Evolutionary conservation across 2,888 invertebrate genomes (phyloP).

Genomic region (Phyllotreta striolata): DNA sequence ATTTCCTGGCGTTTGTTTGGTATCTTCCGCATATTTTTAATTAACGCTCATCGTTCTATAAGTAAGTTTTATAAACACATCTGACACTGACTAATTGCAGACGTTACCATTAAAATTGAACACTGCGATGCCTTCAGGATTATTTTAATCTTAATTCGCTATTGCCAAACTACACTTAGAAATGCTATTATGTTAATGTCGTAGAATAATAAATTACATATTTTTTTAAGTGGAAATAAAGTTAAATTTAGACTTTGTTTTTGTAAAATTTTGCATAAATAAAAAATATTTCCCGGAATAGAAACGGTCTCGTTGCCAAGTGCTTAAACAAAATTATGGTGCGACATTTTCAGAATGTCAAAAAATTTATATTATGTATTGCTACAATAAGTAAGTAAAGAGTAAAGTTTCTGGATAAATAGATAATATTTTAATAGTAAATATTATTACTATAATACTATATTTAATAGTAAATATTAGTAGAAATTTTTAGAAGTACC

Average conservation of each 20-base stretch:
- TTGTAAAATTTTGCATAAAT: neutral
- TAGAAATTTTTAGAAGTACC: too few species aligned
- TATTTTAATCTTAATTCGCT: neutral
- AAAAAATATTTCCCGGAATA: neutral
- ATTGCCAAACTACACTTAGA: constrained; percentile 10
- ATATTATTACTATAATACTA: too few species aligned
- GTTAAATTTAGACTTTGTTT: constrained; percentile 10
- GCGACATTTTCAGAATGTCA: too few species aligned
- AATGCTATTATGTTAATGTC: constrained; percentile 5
- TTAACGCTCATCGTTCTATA: constrained; percentile 3
- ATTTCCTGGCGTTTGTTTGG: constrained; percentile 16
- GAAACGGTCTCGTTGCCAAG: neutral
- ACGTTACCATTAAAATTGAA: constrained; percentile 13
- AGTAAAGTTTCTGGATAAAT: too few species aligned
- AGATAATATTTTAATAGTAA: too few species aligned
- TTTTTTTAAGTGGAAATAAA: neutral
- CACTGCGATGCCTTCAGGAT: constrained; percentile 7
- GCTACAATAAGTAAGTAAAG: too few species aligned
- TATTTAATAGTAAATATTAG: too few species aligned
- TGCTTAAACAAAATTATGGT: neutral
- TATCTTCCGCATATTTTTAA: constrained; percentile 25
- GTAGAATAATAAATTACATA: neutral
- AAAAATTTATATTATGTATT: too few species aligned
- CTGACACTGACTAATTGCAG: constrained; percentile 15
- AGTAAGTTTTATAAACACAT: constrained; percentile 11